These are phyloP conservation scores for Porphyrio hochstetteri DNA, from an alignment of 2,113 vertebrate genomes.

Conservation along the genomic window DNA sequence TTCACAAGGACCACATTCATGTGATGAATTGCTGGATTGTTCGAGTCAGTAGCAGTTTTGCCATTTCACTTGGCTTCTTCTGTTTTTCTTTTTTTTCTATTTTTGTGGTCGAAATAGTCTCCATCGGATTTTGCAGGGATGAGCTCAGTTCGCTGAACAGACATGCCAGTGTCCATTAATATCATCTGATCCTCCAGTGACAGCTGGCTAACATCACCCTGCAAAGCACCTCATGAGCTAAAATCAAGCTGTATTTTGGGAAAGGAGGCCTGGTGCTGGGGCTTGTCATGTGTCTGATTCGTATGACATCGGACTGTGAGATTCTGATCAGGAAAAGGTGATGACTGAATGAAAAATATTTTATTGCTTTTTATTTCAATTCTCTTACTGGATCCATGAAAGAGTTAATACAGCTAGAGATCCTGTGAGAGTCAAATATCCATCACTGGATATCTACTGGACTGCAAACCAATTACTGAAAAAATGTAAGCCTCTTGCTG, in stretches of 20 bases:
- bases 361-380: neutral
- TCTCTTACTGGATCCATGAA: neutral
- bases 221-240: neutral
- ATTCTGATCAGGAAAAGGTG: neutral
- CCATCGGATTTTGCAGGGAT: neutral
- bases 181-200: slow-evolving; percentile 15
- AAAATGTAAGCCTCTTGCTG: neutral
- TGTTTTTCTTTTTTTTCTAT: slow-evolving; percentile 1
- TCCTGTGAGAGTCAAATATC: neutral
- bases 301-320: neutral
- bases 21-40: neutral
- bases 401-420: neutral
- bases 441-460: neutral
- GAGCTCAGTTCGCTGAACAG: neutral
- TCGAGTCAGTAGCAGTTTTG: neutral
- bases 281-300: rapidly evolving
- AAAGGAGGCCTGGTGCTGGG: neutral
- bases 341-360: neutral
- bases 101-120: neutral
- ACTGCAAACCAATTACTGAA: neutral
- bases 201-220: slow-evolving; percentile 32
- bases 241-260: neutral
- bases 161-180: slow-evolving; percentile 31
- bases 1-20: neutral
- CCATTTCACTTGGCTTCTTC: neutral